These are phyloP conservation scores for Drosophila nannoptera DNA, from an alignment of 1,140 invertebrate genomes.

Conservation along the genomic window DNA sequence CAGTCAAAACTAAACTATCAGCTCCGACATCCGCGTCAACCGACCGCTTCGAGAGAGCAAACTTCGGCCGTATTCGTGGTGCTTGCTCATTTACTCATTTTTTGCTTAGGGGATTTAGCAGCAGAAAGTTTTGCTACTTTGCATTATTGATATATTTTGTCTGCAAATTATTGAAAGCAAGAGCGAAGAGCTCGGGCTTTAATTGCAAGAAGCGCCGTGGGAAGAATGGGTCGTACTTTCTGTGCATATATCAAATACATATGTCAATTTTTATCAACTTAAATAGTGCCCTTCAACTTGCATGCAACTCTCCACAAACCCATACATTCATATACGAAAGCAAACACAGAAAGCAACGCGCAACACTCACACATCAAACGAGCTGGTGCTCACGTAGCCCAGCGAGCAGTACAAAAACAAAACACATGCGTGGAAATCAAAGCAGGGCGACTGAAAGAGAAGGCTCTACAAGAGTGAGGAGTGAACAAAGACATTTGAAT, in stretches of 20 bases:
- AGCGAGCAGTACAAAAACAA: conserved; percentile 31
- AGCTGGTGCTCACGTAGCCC: conserved; percentile 70
- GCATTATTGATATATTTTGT: conserved; percentile 9
- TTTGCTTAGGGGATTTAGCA: conserved; percentile 20
- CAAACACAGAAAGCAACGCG: conserved; percentile 41
- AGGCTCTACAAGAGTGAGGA: conserved; percentile 8
- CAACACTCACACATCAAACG: conserved; percentile 57
- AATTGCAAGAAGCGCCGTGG: too few relatives aligned
- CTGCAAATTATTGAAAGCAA: conserved; percentile 28
- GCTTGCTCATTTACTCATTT: background rate
- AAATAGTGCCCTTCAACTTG: conserved; percentile 53
- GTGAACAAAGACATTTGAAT: conserved; percentile 23
- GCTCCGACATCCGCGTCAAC: conserved; percentile 7
- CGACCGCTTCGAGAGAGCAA: conserved; percentile 23
- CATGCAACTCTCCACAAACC: conserved; percentile 38
- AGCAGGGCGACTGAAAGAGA: conserved; percentile 33
- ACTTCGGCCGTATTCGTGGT: conserved; percentile 1
- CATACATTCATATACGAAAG: conserved; percentile 48
- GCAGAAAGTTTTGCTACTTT: conserved; percentile 19
- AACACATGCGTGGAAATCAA: conserved; percentile 32
- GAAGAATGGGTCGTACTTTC: too few relatives aligned
- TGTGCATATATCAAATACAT: too few relatives aligned
- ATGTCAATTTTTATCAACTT: too few relatives aligned
- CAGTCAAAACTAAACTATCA: conserved; percentile 42
- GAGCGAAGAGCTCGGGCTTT: background rate